These are phyloP conservation scores for Apogon talboti DNA, from an alignment of 2,797 vertebrate genomes.

Conservation along the genomic window DNA sequence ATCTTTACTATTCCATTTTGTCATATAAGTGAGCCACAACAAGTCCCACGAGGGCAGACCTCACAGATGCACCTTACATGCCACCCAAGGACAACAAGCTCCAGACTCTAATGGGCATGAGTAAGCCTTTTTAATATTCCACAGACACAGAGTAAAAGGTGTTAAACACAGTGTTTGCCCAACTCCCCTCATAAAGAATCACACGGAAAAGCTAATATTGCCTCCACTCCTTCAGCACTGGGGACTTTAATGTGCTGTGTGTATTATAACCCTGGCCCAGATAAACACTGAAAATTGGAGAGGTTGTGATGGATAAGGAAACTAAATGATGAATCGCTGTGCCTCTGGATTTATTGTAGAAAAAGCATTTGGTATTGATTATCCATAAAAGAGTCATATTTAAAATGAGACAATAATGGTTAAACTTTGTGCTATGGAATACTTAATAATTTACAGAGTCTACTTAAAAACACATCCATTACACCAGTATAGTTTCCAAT, in stretches of 20 bases:
- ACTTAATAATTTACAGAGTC: not conserved
- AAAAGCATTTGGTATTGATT: conserved; percentile 43
- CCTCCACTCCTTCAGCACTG: conserved; percentile 4
- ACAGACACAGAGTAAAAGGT: conserved; percentile 25
- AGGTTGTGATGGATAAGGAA: conserved; percentile 12
- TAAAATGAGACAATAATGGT: conserved; percentile 16
- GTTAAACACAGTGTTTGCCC: conserved; percentile 32
- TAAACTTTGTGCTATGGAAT: conserved; percentile 1
- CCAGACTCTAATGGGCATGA: conserved; percentile 4
- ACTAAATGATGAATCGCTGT: conserved; percentile 11
- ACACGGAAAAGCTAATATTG: conserved; percentile 42
- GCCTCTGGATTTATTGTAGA: conserved; percentile 35
- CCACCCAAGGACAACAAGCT: conserved; percentile 26
- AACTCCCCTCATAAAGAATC: conserved; percentile 30
- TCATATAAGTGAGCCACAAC: conserved; percentile 34
- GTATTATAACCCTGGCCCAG: conserved; percentile 18
- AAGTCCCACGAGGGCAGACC: not conserved
- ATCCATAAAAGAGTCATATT: conserved; percentile 36
- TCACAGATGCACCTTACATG: conserved; percentile 21
- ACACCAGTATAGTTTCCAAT: too few relatives aligned
- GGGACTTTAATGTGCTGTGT: conserved; percentile 21
- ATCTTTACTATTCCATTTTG: conserved; percentile 22
- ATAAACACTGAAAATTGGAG: conserved; percentile 45
- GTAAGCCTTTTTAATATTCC: conserved; percentile 43
- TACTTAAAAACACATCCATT: conserved; percentile 3